Percentiles rank a stretch among this genome's conserved stretches.
phyloP scores from a whole-genome alignment of 2,797 vertebrate species.

The Balearica regulorum region DNA sequence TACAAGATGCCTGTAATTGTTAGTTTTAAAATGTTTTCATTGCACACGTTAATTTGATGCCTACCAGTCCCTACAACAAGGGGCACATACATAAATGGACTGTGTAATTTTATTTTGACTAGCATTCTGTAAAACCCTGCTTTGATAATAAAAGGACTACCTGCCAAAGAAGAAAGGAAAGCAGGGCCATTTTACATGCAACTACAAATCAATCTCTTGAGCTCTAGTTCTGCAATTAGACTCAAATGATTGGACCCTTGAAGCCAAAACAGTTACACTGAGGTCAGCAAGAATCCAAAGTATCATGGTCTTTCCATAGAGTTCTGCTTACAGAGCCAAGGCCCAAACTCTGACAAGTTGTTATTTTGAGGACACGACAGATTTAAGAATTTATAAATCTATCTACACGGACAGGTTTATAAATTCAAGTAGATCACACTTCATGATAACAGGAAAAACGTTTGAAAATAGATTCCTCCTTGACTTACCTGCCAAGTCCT shows the following conservation, averaged over 20 bases:
- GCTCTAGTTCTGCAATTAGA: neutral
- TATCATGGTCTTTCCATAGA: neutral
- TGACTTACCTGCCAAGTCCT: neutral
- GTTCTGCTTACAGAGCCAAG: neutral
- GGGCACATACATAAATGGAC: neutral
- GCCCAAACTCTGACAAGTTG: neutral
- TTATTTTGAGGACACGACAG: neutral
- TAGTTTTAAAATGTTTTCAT: neutral
- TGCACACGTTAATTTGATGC: neutral
- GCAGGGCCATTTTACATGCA: neutral
- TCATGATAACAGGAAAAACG: neutral
- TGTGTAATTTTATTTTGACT: neutral
- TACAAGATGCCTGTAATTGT: neutral
- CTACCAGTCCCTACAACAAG: neutral
- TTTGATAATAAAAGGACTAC: neutral
- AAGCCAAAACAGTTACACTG: neutral
- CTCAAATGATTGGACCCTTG: neutral
- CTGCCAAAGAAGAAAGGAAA: neutral
- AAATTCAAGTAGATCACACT: neutral
- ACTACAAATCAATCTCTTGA: neutral
- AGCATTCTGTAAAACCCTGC: neutral
- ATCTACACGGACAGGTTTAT: neutral
- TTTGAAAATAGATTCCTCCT: neutral
- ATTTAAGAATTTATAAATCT: neutral
- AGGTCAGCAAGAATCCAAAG: neutral